Percentiles rank a stretch among this genome's conserved stretches.
Evolutionary conservation across 2,797 vertebrate genomes (phyloP).

Genomic region (Ptychadena robeensis): DNA sequence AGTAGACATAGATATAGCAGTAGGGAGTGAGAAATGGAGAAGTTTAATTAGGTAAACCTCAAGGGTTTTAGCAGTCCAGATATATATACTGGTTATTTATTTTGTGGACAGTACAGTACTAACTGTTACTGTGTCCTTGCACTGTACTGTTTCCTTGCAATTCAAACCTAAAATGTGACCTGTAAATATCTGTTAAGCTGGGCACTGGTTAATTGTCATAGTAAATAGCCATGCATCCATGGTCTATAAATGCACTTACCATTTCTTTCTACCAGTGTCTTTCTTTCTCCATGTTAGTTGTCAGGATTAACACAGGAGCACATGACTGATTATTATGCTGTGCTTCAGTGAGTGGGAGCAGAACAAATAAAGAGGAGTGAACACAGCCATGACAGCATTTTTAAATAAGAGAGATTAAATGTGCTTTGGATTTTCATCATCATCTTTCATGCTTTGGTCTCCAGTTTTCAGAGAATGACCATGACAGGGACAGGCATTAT

Average conservation of each 20-base stretch:
- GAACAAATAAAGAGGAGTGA: conserved; percentile 58
- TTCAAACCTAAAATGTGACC: too few species aligned
- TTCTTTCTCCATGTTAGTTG: conserved; percentile 27
- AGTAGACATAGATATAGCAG: too few species aligned
- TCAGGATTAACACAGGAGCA: conserved; percentile 49
- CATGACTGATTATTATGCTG: conserved; percentile 59
- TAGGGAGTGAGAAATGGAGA: too few species aligned
- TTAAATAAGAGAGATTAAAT: conserved; percentile 56
- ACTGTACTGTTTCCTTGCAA: not conserved
- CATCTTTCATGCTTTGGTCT: conserved; percentile 58
- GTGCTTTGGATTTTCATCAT: conserved; percentile 49
- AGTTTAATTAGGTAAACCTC: too few species aligned
- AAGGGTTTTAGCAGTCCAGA: too few species aligned
- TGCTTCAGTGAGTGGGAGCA: conserved; percentile 60
- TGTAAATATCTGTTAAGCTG: not conserved
- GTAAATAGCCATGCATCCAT: not conserved
- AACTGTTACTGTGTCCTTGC: too few species aligned
- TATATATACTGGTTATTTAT: too few species aligned
- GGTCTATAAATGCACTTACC: not conserved
- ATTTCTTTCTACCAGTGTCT: not conserved
- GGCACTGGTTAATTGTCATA: not conserved
- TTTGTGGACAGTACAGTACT: too few species aligned
- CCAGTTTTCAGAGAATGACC: conserved; percentile 58
- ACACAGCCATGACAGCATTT: conserved; percentile 54
- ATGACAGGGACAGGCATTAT: conserved; percentile 54